Percentiles rank a stretch among this genome's conserved stretches.
Conservation (phyloP, 2,797 vertebrate species). For the Ctenosaura bakeri region DNA sequence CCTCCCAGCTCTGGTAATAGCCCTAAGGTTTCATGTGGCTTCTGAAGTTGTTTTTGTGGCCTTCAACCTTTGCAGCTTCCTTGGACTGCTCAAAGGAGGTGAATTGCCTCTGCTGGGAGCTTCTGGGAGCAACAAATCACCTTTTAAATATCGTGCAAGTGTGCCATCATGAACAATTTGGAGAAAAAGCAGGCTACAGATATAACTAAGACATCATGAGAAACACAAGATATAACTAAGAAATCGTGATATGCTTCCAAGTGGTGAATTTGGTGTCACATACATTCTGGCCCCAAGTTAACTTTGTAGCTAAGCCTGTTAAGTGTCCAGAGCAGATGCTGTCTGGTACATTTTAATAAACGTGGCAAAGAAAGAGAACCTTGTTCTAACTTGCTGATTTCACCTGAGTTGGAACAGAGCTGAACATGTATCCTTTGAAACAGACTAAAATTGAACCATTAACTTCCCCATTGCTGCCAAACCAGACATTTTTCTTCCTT, state of each 20-base stretch:
- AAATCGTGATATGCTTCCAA: background rate
- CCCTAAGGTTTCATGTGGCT: too few relatives aligned
- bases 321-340: background rate
- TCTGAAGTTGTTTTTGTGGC: too few relatives aligned
- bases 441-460: background rate
- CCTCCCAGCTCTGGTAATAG: background rate
- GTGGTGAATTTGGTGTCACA: background rate
- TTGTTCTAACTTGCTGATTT: slow-evolving; percentile 18
- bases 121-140: too few relatives aligned
- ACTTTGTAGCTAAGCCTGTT: background rate
- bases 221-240: background rate
- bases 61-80: too few relatives aligned
- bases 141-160: background rate
- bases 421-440: background rate
- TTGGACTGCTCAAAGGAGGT: too few relatives aligned
- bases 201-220: background rate
- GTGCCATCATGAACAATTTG: background rate
- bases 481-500: background rate
- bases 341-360: background rate
- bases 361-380: background rate
- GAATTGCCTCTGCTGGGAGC: too few relatives aligned
- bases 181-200: background rate
- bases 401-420: background rate
- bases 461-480: background rate
- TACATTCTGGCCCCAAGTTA: background rate